Evolutionary conservation across 2,113 vertebrate species (phyloP).

Genomic region (Cynoglossus semilaevis): DNA sequence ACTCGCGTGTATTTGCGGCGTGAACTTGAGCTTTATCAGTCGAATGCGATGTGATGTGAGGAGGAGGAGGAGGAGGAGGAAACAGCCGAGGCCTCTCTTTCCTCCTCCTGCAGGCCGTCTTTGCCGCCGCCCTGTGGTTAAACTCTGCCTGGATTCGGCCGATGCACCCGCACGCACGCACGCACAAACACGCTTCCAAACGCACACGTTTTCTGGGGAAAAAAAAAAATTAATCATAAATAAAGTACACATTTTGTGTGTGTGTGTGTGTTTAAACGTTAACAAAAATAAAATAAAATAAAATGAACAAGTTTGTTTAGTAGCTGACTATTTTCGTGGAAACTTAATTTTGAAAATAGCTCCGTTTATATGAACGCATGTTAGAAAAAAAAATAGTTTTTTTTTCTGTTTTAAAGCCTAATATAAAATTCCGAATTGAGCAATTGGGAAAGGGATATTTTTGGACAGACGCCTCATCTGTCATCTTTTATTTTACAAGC

Average conservation of each 20-base stretch:
- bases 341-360: no score
- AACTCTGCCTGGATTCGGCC: conserved; percentile 1
- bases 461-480: no score
- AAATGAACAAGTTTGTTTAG: no score
- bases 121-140: conserved; percentile 76
- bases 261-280: background rate
- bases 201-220: no score
- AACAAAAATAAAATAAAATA: background rate
- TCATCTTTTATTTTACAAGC: no score
- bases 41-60: background rate
- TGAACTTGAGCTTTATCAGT: background rate
- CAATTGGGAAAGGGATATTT: no score
- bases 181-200: background rate
- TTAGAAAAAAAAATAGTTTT: background rate
- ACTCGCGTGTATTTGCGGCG: background rate
- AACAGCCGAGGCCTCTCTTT: conserved; percentile 21
- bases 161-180: background rate
- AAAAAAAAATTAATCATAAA: no score
- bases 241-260: no score
- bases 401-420: background rate
- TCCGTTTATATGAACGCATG: no score
- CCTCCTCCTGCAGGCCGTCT: conserved; percentile 24
- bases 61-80: no score
- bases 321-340: no score
- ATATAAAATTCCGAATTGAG: no score